These are phyloP conservation scores for Pyrocoelia pectoralis DNA, from an alignment of 2,888 invertebrate species.

Conservation along the genomic window DNA sequence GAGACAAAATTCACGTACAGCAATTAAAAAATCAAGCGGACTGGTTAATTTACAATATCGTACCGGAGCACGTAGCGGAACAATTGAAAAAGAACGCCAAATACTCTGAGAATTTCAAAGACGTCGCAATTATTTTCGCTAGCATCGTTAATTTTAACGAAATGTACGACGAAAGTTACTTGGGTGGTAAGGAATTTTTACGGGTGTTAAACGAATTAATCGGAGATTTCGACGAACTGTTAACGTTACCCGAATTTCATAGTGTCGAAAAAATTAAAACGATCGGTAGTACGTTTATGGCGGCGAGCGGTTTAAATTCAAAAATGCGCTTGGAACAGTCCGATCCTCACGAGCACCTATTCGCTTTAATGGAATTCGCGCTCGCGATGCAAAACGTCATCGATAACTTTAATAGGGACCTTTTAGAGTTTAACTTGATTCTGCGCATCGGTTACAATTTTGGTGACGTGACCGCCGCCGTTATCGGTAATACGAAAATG, in stretches of 20 bases:
- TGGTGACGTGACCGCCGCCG: slow-evolving; percentile 96
- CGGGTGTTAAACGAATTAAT: slow-evolving; percentile 95
- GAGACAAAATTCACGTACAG: slow-evolving; percentile 88
- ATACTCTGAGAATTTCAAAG: slow-evolving; percentile 93
- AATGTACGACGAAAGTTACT: slow-evolving; percentile 96
- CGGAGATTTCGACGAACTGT: slow-evolving; percentile 93
- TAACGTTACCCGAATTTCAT: slow-evolving; percentile 81
- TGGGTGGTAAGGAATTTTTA: slow-evolving; percentile 93
- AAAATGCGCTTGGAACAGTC: slow-evolving; percentile 73
- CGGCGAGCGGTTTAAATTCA: slow-evolving; percentile 93
- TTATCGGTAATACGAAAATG: slow-evolving; percentile 94
- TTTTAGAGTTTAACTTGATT: slow-evolving; percentile 89
- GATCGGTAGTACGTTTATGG: slow-evolving; percentile 97
- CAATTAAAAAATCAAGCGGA: slow-evolving; percentile 96
- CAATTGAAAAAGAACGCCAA: slow-evolving; percentile 91
- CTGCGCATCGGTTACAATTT: slow-evolving; percentile 89
- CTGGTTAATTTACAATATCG: slow-evolving; percentile 95
- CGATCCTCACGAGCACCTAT: slow-evolving; percentile 79
- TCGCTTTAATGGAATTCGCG: slow-evolving; percentile 91
- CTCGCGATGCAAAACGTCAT: slow-evolving; percentile 90
- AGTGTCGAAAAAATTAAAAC: slow-evolving; percentile 98
- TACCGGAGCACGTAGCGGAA: slow-evolving; percentile 94
- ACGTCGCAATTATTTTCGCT: slow-evolving; percentile 94
- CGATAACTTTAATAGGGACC: slow-evolving; percentile 86
- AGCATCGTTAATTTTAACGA: slow-evolving; percentile 97